Evolutionary conservation across 2,888 invertebrate species (phyloP).

Genomic region (Amphiduros pacificus): DNA sequence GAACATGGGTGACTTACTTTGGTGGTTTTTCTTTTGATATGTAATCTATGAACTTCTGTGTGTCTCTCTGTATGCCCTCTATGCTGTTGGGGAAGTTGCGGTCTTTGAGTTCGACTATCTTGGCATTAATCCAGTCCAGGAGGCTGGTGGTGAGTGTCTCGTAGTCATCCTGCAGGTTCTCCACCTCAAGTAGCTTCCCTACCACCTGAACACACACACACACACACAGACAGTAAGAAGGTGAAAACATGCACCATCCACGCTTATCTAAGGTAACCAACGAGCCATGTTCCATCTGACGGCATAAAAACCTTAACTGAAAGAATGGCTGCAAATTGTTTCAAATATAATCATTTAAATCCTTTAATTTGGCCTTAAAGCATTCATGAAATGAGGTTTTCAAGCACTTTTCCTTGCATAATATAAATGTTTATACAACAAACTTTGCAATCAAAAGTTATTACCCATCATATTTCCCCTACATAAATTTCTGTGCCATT

Average conservation of each 20-base stretch:
- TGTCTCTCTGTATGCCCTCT: constrained; percentile 89
- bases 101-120: constrained; percentile 80
- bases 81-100: constrained; percentile 90
- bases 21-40: constrained; percentile 97
- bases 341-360: too few relatives aligned
- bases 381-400: too few relatives aligned
- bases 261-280: background rate
- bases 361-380: too few relatives aligned
- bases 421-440: too few relatives aligned
- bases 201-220: constrained; percentile 81
- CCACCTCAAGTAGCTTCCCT: constrained; percentile 92
- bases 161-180: constrained; percentile 87
- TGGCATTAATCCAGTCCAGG: constrained; percentile 89
- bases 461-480: too few relatives aligned
- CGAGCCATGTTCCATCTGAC: background rate
- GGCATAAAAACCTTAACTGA: too few relatives aligned
- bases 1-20: constrained; percentile 80
- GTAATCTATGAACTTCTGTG: constrained; percentile 90
- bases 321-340: too few relatives aligned
- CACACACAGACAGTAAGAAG: background rate
- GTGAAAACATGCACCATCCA: background rate
- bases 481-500: too few relatives aligned
- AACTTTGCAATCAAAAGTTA: too few relatives aligned
- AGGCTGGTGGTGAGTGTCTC: constrained; percentile 81
- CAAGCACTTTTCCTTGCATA: too few relatives aligned